A percentile compares a stretch with the other conserved stretches of the same genome.
phyloP scores from a whole-genome alignment of 2,888 invertebrate genomes.

The Hermaeophaga mercurialis region DNA sequence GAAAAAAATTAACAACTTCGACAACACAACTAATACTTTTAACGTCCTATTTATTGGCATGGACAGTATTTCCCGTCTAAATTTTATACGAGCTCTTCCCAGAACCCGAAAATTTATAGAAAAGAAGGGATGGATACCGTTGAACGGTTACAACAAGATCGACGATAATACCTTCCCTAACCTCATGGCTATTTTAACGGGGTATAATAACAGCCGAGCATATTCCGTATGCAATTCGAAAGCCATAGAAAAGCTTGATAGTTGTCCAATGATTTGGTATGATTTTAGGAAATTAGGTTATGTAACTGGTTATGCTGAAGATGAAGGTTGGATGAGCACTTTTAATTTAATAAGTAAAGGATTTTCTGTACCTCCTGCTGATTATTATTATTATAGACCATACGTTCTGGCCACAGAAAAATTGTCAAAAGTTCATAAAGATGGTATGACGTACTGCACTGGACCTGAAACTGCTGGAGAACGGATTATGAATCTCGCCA shows the following conservation, averaged over 20 bases:
- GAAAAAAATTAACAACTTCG: slow-evolving; percentile 38
- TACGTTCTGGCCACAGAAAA: slow-evolving; percentile 72
- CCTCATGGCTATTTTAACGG: slow-evolving; percentile 77
- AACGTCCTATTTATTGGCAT: slow-evolving; percentile 81
- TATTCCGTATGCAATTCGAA: slow-evolving; percentile 60
- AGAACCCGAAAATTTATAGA: slow-evolving; percentile 69
- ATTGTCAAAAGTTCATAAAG: slow-evolving; percentile 59
- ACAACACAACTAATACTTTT: slow-evolving; percentile 51
- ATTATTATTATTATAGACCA: slow-evolving; percentile 80
- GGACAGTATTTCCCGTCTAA: slow-evolving; percentile 82
- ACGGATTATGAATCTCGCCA: slow-evolving; percentile 70
- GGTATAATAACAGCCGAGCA: slow-evolving; percentile 53
- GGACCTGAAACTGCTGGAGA: slow-evolving; percentile 70
- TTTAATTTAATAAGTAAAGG: slow-evolving; percentile 75
- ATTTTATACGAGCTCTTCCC: slow-evolving; percentile 78
- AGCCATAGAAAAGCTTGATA: slow-evolving; percentile 65
- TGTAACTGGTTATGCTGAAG: slow-evolving; percentile 80
- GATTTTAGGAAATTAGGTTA: slow-evolving; percentile 73
- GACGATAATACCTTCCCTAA: slow-evolving; percentile 92
- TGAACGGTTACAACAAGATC: slow-evolving; percentile 63
- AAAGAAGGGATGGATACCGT: slow-evolving; percentile 55
- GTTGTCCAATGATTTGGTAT: slow-evolving; percentile 79
- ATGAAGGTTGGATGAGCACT: slow-evolving; percentile 72
- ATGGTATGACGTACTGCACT: slow-evolving; percentile 63
- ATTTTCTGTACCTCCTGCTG: slow-evolving; percentile 74